Conservation (phyloP, 2,888 invertebrate genomes). For the Eudasyphora cyanicolor region DNA sequence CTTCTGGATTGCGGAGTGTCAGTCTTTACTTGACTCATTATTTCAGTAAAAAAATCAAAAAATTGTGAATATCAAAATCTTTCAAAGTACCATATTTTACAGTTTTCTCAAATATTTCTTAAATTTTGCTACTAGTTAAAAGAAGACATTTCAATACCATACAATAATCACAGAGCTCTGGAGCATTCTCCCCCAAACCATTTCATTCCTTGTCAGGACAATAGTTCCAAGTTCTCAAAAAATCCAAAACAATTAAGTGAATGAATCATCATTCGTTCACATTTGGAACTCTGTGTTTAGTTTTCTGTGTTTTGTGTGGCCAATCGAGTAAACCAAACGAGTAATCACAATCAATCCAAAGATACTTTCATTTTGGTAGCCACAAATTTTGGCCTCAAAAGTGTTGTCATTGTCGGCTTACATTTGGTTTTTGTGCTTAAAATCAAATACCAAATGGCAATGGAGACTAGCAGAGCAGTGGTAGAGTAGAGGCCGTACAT, state of each 20-base stretch:
- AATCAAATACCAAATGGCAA: constrained; percentile 60
- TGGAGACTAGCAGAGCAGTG: constrained; percentile 14
- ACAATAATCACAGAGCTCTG: background rate
- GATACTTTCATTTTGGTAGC: constrained; percentile 62
- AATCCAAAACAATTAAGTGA: background rate
- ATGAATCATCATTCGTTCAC: background rate
- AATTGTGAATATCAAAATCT: too few species aligned
- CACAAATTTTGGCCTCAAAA: constrained; percentile 70
- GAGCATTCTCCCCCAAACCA: background rate
- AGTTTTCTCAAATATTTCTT: too few species aligned
- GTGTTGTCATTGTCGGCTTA: constrained; percentile 68
- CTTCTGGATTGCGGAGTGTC: too few species aligned
- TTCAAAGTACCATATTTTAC: too few species aligned
- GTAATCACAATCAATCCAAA: constrained; percentile 56
- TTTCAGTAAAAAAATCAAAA: too few species aligned
- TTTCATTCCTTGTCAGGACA: too few species aligned
- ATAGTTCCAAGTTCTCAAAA: too few species aligned
- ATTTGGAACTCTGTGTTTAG: background rate
- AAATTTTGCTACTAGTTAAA: too few species aligned
- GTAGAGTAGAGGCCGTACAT: background rate
- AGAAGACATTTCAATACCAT: background rate
- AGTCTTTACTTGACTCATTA: too few species aligned
- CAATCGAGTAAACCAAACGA: constrained; percentile 39
- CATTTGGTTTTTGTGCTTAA: constrained; percentile 59
- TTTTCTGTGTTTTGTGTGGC: background rate